Evolutionary conservation across 1,140 invertebrate genomes (phyloP).

Genomic region (Geopemphigus sp.): DNA sequence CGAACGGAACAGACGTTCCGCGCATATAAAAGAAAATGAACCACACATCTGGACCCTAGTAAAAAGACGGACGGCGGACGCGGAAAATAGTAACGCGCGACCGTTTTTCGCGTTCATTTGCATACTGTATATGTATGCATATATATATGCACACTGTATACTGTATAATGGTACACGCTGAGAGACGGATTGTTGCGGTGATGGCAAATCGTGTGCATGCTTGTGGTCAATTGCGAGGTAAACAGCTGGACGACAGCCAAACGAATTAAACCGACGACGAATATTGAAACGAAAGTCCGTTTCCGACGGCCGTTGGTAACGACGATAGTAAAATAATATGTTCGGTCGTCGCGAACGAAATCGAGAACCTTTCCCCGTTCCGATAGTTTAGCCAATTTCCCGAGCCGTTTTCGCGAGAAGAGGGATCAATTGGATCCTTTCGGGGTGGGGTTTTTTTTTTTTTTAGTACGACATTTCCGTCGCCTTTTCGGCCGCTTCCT

Average conservation of each 20-base stretch:
- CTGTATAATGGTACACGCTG: too few relatives aligned
- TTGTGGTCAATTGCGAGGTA: slow-evolving; percentile 12
- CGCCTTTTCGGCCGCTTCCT: too few relatives aligned
- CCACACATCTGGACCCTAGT: background rate
- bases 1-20: background rate
- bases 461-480: too few relatives aligned
- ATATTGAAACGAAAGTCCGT: slow-evolving; percentile 25
- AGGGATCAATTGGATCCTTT: too few relatives aligned
- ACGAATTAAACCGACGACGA: slow-evolving; percentile 6
- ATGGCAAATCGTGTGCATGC: slow-evolving; percentile 14
- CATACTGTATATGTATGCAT: background rate
- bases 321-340: too few relatives aligned
- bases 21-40: background rate
- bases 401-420: too few relatives aligned
- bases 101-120: slow-evolving; percentile 38
- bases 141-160: too few relatives aligned
- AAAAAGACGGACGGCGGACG: background rate
- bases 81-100: slow-evolving; percentile 20
- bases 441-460: too few relatives aligned
- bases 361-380: background rate
- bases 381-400: background rate
- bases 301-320: too few relatives aligned
- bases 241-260: slow-evolving; percentile 26
- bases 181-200: background rate
- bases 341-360: background rate